phyloP scores from a whole-genome alignment of 2,113 vertebrate species.

The Sapayoa aenigma region DNA sequence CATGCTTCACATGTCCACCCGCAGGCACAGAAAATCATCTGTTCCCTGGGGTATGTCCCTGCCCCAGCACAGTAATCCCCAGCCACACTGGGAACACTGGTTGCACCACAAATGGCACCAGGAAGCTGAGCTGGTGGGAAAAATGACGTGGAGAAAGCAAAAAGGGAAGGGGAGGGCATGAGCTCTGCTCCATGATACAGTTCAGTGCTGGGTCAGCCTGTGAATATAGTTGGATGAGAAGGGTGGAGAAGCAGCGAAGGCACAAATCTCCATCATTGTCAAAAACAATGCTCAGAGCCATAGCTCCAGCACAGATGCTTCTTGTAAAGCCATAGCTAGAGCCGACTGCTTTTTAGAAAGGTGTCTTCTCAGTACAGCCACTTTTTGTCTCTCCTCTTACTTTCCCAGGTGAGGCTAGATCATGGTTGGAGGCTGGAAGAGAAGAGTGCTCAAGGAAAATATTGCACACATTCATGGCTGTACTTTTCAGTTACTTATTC shows the following conservation, averaged over 20 bases:
- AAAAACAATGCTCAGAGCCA: neutral
- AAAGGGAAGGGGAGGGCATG: neutral
- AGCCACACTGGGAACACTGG: neutral
- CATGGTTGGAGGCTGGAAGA: neutral
- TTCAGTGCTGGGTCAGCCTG: neutral
- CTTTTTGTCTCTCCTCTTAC: neutral
- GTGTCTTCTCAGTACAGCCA: neutral
- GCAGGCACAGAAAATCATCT: neutral
- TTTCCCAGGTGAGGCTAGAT: neutral
- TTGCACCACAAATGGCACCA: neutral
- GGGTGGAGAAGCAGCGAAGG: neutral
- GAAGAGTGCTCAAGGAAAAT: neutral
- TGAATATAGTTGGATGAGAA: neutral
- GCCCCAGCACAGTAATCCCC: neutral
- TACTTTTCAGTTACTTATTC: neutral
- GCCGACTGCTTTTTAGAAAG: neutral
- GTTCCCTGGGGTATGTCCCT: neutral
- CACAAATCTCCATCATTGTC: neutral
- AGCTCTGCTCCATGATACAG: accelerated
- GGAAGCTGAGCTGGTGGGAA: neutral
- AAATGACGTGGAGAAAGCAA: neutral
- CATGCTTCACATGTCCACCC: neutral
- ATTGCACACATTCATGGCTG: neutral
- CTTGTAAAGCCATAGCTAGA: neutral
- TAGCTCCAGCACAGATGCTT: neutral